These are phyloP conservation scores for Andrena dorsata DNA, from an alignment of 2,888 invertebrate genomes.

Conservation along the genomic window DNA sequence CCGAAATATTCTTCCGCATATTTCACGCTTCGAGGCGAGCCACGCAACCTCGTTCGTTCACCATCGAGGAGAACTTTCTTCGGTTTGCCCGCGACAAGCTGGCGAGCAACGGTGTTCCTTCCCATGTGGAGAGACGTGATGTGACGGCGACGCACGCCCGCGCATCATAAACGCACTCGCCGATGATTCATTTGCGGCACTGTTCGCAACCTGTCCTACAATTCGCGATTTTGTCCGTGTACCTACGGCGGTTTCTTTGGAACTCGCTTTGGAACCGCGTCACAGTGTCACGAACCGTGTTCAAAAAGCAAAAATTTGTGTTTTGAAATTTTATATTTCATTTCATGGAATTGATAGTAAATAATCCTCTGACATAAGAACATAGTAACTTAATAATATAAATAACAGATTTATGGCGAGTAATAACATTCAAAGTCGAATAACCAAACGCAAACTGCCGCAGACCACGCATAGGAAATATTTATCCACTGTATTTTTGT, in stretches of 20 bases:
- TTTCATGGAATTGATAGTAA: too few species aligned
- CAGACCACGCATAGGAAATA: too few species aligned
- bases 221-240: constrained; percentile 17
- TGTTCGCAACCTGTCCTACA: constrained; percentile 31
- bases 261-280: neutral
- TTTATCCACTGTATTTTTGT: too few species aligned
- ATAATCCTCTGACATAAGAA: too few species aligned
- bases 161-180: constrained; percentile 55
- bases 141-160: constrained; percentile 48
- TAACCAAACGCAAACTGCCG: too few species aligned
- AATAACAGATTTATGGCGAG: too few species aligned
- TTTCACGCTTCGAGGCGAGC: constrained; percentile 38
- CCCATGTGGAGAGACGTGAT: constrained; percentile 38
- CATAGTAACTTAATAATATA: too few species aligned
- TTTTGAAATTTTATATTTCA: too few species aligned
- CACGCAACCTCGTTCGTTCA: constrained; percentile 47
- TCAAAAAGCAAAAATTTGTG: too few species aligned
- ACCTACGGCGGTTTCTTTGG: neutral
- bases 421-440: too few species aligned
- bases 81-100: constrained; percentile 28
- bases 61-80: constrained; percentile 51
- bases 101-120: constrained; percentile 33
- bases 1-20: constrained; percentile 53
- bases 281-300: too few species aligned
- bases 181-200: constrained; percentile 53